Conservation (phyloP, 2,888 invertebrate genomes). For the Ptychoptera albimana region DNA sequence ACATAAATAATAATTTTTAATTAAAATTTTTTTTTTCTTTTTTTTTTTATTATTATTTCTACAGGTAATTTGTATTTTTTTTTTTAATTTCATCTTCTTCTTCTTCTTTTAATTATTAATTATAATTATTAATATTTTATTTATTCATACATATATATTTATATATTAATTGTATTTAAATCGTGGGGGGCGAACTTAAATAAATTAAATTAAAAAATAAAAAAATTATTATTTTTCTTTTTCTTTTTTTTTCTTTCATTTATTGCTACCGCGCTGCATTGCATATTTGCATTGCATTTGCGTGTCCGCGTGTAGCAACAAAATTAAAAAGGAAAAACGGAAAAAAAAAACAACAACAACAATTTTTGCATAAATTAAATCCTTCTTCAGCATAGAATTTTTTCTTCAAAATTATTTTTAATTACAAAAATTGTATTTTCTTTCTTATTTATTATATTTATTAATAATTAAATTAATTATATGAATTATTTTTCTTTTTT, state of each 20-base stretch:
- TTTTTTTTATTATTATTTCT: neutral
- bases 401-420: neutral
- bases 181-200: neutral
- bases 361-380: neutral
- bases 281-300: too few relatives aligned
- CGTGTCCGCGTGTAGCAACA: too few relatives aligned
- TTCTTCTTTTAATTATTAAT: neutral
- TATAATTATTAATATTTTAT: neutral
- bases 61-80: neutral
- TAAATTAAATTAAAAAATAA: slow-evolving; percentile 1
- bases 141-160: too few relatives aligned
- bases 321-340: too few relatives aligned
- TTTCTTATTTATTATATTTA: neutral
- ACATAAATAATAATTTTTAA: neutral
- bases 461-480: neutral
- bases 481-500: neutral
- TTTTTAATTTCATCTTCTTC: neutral
- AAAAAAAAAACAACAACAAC: too few relatives aligned
- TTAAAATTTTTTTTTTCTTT: neutral
- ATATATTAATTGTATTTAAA: neutral
- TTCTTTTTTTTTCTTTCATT: neutral
- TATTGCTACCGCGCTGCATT: too few relatives aligned
- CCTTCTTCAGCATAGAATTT: neutral
- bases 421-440: neutral
- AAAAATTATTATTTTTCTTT: neutral